Evolutionary conservation across 2,888 invertebrate genomes (phyloP), one percentile per base, ranked within the genome.

Genomic region (Amblyteles armatorius): DNA sequence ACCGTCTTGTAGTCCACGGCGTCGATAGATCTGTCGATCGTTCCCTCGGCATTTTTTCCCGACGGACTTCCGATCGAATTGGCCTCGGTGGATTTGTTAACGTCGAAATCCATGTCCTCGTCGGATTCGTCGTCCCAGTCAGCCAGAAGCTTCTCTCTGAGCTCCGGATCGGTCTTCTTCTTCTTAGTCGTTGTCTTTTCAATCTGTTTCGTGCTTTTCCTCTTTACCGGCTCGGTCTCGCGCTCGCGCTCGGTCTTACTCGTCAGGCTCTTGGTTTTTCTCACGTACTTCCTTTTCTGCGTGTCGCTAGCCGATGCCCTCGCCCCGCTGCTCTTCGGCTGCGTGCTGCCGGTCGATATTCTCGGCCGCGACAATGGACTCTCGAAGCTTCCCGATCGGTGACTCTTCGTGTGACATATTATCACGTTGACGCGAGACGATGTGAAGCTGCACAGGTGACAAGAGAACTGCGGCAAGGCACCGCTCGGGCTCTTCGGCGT

Each of bases 111-210:
- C 89, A 94, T 93, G 52, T 94, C 93, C 40, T 94, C 94, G 55
- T 95, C 94, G 22, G 95, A 95, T 83, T 95, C 96, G 88, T 97
- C 97, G 86, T 96, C 96, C 97, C 97, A 97, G 91, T 97, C 97
- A 0, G 97, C 97, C 81, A 97, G 93, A 63, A 97, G 94, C 88
- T 96, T 96, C 80, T 95, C 96, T 83, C 96, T 96, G 87, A 97
- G 95, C 92, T 96, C 96, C 82, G 95, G 95, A 92, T 95, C 95
- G 52, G 95, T 95, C 91, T 96, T 96, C 77, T 93, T 92, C 88
- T 95, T 96, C 33, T 94, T 94, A 57, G 81, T 88, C 29, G 87
- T 72, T 3, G 55, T 57, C 81, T 93, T 92, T 3, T 94, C 94
- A 5, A 63, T 83, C 44, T 91, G 91, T 81, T 92, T 93, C 5